Conservation (phyloP, 2,113 vertebrate genomes). For the Petromus typicus region DNA sequence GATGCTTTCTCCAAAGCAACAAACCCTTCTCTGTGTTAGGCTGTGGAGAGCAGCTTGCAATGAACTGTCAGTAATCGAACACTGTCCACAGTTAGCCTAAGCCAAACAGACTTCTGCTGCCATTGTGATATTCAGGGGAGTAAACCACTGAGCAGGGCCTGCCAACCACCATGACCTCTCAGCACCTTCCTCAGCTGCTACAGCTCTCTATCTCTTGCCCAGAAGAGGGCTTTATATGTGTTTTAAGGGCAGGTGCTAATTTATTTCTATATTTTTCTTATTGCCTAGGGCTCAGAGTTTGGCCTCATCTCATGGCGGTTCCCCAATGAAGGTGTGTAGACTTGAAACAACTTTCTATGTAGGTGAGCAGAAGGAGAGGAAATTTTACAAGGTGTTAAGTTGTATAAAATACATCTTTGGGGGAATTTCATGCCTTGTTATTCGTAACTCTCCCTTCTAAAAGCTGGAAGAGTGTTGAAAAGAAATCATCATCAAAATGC, state of each 20-base stretch:
- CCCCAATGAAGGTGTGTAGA: neutral
- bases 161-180: neutral
- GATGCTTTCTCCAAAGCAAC: conserved; percentile 28
- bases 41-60: conserved; percentile 57
- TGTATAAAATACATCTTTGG: conserved; percentile 38
- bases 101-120: neutral
- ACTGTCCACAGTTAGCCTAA: neutral
- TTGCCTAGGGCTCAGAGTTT: neutral
- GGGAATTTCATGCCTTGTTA: conserved; percentile 5
- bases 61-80: neutral
- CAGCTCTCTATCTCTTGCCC: neutral
- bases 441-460: conserved; percentile 57
- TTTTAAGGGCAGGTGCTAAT: neutral
- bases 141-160: neutral
- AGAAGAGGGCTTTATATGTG: neutral
- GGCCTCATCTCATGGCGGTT: neutral
- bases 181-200: neutral
- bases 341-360: neutral
- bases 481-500: conserved; percentile 58
- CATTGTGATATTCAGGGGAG: neutral
- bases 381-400: conserved; percentile 38
- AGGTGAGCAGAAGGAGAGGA: neutral
- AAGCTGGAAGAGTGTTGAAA: conserved; percentile 43
- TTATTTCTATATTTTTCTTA: neutral
- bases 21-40: conserved; percentile 22